A percentile compares a stretch with the other conserved stretches of the same genome.
phyloP scores from a whole-genome alignment of 2,113 vertebrate species.

The Collichthys lucidus region DNA sequence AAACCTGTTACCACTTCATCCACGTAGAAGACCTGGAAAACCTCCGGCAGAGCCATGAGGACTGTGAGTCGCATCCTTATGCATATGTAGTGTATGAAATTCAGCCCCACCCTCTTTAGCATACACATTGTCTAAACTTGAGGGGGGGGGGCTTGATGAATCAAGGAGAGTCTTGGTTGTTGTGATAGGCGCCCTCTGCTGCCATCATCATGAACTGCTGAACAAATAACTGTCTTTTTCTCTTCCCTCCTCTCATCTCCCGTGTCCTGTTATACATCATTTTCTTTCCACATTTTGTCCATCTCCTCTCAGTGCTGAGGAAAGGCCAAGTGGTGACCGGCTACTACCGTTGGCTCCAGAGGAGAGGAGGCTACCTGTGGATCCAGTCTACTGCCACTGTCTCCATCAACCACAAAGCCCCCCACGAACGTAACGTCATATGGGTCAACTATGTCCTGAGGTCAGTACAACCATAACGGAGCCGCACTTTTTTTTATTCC shows the following conservation, averaged over 20 bases:
- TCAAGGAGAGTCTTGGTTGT: slow-evolving; percentile 21
- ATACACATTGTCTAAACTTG: slow-evolving; percentile 18
- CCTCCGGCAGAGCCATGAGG: slow-evolving; percentile 90
- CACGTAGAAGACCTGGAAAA: slow-evolving; percentile 90
- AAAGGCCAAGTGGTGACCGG: slow-evolving; percentile 92
- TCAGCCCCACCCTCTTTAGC: background rate
- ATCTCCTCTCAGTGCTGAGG: slow-evolving; percentile 84
- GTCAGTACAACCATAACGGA: slow-evolving; percentile 72
- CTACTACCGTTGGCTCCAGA: slow-evolving; percentile 94
- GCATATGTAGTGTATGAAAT: background rate
- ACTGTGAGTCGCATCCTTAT: slow-evolving; percentile 82
- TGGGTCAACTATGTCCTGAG: slow-evolving; percentile 95
- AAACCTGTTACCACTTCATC: slow-evolving; percentile 92
- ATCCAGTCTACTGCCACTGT: slow-evolving; percentile 92
- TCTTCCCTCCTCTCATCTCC: background rate
- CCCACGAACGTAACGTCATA: slow-evolving; percentile 92
- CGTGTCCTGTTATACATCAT: background rate
- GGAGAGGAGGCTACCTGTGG: slow-evolving; percentile 91
- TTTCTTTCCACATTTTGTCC: background rate
- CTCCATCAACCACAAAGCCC: slow-evolving; percentile 91
- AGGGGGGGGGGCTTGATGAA: background rate
- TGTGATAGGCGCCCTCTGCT: slow-evolving; percentile 77
- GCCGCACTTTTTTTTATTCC: background rate
- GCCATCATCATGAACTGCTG: slow-evolving; percentile 53
- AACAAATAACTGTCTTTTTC: background rate